A percentile compares a stretch with the other conserved stretches of the same genome.
phyloP scores from a whole-genome alignment of 35 echinoderm and acorn worm genomes.

The Ophioderma brevispina region DNA sequence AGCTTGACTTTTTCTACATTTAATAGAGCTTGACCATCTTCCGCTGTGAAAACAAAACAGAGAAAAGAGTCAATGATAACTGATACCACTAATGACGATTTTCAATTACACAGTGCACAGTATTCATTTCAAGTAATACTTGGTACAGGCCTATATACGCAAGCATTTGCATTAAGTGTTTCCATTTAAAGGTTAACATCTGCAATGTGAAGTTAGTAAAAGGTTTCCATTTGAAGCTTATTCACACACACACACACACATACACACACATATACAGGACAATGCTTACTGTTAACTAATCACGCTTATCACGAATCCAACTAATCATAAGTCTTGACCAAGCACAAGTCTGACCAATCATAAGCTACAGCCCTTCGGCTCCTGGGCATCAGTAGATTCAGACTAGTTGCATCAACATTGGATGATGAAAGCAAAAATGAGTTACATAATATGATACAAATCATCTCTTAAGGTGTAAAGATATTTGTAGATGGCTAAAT shows the following conservation, averaged over 20 bases:
- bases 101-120: neutral
- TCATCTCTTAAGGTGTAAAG: too few relatives aligned
- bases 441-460: neutral
- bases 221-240: too few relatives aligned
- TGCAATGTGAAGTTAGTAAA: too few relatives aligned
- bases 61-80: neutral
- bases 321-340: too few relatives aligned
- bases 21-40: constrained; percentile 84
- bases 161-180: neutral
- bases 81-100: neutral
- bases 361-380: too few relatives aligned
- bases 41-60: constrained; percentile 60
- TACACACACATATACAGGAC: too few relatives aligned
- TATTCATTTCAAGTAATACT: neutral
- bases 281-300: too few relatives aligned
- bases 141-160: neutral
- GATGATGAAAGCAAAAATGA: neutral
- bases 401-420: neutral
- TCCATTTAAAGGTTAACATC: neutral
- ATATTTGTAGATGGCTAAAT: too few relatives aligned
- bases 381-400: too few relatives aligned
- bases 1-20: constrained; percentile 95
- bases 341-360: too few relatives aligned
- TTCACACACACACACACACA: too few relatives aligned
- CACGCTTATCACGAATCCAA: too few relatives aligned